Evolutionary conservation across 2,797 vertebrate genomes (phyloP).

Genomic region (Hephaestus fuliginosus): DNA sequence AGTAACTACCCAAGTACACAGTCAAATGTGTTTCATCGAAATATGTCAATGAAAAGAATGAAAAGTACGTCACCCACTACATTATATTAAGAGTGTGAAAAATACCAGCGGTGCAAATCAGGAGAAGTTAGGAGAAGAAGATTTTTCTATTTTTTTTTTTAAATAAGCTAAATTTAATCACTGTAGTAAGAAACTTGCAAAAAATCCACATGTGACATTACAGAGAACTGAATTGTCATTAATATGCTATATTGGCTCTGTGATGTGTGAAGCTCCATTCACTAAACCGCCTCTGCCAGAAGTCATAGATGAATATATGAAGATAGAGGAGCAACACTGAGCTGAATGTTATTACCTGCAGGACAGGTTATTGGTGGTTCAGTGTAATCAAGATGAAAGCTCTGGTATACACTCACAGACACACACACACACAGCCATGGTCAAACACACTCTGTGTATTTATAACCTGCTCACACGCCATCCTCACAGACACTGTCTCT

Average conservation of each 20-base stretch:
- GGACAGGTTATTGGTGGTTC: constrained; percentile 41
- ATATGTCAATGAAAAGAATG: background rate
- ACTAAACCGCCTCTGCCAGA: constrained; percentile 1
- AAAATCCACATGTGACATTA: background rate
- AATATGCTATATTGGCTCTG: background rate
- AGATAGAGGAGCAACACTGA: constrained; percentile 24
- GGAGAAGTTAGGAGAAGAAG: too few relatives aligned
- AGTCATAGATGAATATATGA: constrained; percentile 8
- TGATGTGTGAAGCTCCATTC: background rate
- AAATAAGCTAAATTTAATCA: too few relatives aligned
- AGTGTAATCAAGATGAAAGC: constrained; percentile 73
- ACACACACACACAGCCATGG: constrained; percentile 20
- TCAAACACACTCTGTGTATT: constrained; percentile 56
- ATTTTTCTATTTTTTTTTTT: too few relatives aligned
- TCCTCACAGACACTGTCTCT: constrained; percentile 56
- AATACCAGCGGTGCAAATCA: background rate
- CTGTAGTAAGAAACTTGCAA: background rate
- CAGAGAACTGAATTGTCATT: background rate
- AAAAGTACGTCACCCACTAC: background rate
- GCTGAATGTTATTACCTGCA: constrained; percentile 52
- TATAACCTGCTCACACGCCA: constrained; percentile 66
- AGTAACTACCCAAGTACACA: background rate
- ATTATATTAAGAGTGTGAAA: background rate
- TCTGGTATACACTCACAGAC: constrained; percentile 22
- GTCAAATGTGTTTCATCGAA: background rate